Conservation (phyloP, 2,888 invertebrate species). For the Escarpia spicata region DNA sequence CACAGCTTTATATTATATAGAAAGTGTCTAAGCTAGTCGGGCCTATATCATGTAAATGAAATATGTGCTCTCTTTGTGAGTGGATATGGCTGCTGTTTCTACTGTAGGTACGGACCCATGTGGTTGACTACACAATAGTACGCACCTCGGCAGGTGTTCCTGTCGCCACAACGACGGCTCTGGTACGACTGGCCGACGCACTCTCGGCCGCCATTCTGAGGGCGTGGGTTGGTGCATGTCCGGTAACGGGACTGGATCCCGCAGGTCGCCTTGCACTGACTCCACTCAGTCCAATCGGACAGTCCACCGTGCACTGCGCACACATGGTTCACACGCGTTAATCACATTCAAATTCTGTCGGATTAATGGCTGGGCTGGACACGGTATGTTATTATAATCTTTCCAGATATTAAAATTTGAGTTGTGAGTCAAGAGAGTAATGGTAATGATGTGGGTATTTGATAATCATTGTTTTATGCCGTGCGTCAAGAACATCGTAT, state of each 20-base stretch:
- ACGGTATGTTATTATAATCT: neutral
- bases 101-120: too few relatives aligned
- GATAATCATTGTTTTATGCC: neutral
- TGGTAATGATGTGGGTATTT: neutral
- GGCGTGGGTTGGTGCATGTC: conserved; percentile 29
- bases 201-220: conserved; percentile 33
- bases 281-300: conserved; percentile 31
- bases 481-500: neutral
- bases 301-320: conserved; percentile 31
- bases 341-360: neutral
- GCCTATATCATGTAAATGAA: too few relatives aligned
- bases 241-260: conserved; percentile 26
- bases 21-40: too few relatives aligned
- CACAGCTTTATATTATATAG: too few relatives aligned
- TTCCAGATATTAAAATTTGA: too few relatives aligned
- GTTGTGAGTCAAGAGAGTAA: neutral
- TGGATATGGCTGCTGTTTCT: too few relatives aligned
- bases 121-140: neutral
- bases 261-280: conserved; percentile 29
- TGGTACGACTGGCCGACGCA: conserved; percentile 31
- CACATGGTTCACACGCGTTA: neutral
- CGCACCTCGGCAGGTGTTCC: conserved; percentile 25
- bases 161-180: conserved; percentile 28
- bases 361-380: neutral
- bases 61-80: too few relatives aligned